These are phyloP conservation scores for Drosophila melanosoma DNA, from an alignment of 2,888 invertebrate species.

Conservation along the genomic window DNA sequence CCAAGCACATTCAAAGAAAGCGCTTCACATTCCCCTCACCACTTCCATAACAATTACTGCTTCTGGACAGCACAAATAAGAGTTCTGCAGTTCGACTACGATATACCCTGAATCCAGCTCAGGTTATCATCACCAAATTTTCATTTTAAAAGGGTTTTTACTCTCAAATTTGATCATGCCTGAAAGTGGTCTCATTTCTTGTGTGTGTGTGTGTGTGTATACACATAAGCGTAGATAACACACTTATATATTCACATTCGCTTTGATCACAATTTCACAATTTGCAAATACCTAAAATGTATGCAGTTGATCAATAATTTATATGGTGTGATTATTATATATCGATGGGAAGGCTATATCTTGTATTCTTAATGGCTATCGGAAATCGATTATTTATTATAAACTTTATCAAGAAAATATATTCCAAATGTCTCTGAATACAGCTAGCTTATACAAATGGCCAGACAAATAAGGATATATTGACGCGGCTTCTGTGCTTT, in stretches of 20 bases:
- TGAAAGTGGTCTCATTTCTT: background rate
- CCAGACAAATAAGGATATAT: background rate
- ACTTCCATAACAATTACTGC: background rate
- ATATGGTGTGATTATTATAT: background rate
- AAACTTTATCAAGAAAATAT: background rate
- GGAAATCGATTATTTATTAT: background rate
- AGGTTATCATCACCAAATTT: background rate
- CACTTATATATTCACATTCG: too few species aligned
- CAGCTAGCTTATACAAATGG: background rate
- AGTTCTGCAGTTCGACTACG: background rate
- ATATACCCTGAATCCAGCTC: background rate
- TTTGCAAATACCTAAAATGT: background rate
- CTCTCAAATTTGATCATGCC: background rate
- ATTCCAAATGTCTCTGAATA: background rate
- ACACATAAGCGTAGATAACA: too few species aligned
- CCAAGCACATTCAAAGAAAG: constrained; percentile 3
- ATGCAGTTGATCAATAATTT: too few species aligned
- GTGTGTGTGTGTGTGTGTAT: background rate
- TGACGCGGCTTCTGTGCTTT: background rate
- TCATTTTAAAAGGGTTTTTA: background rate
- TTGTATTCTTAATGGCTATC: background rate
- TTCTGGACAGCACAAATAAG: background rate
- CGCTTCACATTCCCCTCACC: background rate
- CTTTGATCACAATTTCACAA: too few species aligned
- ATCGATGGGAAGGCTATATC: background rate